Conservation (phyloP, 2,888 invertebrate species). For the Mayetiola destructor region DNA sequence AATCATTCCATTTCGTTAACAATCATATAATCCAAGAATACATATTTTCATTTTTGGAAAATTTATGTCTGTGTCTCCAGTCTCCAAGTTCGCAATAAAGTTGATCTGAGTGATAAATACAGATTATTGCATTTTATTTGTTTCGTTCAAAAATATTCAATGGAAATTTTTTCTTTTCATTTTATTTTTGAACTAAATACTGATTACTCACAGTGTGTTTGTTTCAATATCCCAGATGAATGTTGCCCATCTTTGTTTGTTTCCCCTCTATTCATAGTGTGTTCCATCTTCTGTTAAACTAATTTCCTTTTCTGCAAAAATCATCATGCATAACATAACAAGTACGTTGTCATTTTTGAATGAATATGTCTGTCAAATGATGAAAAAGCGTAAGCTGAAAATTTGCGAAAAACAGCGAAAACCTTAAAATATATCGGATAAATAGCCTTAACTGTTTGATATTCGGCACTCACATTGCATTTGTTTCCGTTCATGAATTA, state of each 20-base stretch:
- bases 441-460: too few species aligned
- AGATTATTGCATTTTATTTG: constrained; percentile 11
- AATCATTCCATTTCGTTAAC: neutral
- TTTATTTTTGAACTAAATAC: too few species aligned
- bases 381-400: constrained; percentile 6
- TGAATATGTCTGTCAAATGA: constrained; percentile 11
- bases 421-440: too few species aligned
- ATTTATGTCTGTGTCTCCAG: constrained; percentile 5
- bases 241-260: too few species aligned
- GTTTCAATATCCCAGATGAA: too few species aligned
- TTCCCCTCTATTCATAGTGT: too few species aligned
- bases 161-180: neutral
- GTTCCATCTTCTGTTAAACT: too few species aligned
- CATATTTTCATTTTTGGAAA: constrained; percentile 12
- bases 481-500: too few species aligned
- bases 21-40: constrained; percentile 12
- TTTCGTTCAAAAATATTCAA: too few species aligned
- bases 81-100: too few species aligned
- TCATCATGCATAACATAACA: constrained; percentile 5
- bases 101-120: constrained; percentile 11
- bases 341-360: constrained; percentile 7
- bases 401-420: constrained; percentile 1
- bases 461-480: too few species aligned
- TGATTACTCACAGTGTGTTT: too few species aligned
- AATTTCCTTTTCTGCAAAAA: neutral